Percentiles rank a stretch among this genome's conserved stretches.
These are phyloP conservation scores for Ruditapes philippinarum DNA, from an alignment of 1,140 invertebrate genomes.

Conservation along the genomic window DNA sequence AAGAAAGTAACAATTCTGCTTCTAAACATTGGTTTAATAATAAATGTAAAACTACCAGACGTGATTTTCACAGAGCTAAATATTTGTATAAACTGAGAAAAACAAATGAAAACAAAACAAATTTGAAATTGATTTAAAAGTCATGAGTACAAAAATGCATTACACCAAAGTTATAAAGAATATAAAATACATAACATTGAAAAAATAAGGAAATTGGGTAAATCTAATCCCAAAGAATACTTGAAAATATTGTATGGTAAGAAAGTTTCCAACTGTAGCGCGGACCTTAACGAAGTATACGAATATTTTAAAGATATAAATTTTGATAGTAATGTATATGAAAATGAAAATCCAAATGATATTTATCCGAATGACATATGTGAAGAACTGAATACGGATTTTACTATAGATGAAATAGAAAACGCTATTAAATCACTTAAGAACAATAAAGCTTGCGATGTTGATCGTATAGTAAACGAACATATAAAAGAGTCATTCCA, in stretches of 20 bases:
- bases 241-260: not conserved
- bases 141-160: too few relatives aligned
- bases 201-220: not conserved
- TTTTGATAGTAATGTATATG: too few relatives aligned
- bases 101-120: not conserved
- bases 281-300: too few relatives aligned
- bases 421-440: not conserved
- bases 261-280: too few relatives aligned
- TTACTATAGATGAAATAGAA: not conserved
- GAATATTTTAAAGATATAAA: too few relatives aligned
- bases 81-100: not conserved
- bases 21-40: not conserved
- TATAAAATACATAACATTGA: too few relatives aligned
- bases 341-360: not conserved
- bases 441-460: too few relatives aligned
- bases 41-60: not conserved
- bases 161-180: too few relatives aligned
- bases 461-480: not conserved
- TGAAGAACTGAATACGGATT: not conserved
- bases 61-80: not conserved
- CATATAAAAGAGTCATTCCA: not conserved
- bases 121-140: too few relatives aligned
- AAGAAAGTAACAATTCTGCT: too few relatives aligned
- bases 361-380: not conserved
- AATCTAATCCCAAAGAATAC: not conserved